Conservation (phyloP, 2,113 vertebrate species). For the Sander lucioperca region DNA sequence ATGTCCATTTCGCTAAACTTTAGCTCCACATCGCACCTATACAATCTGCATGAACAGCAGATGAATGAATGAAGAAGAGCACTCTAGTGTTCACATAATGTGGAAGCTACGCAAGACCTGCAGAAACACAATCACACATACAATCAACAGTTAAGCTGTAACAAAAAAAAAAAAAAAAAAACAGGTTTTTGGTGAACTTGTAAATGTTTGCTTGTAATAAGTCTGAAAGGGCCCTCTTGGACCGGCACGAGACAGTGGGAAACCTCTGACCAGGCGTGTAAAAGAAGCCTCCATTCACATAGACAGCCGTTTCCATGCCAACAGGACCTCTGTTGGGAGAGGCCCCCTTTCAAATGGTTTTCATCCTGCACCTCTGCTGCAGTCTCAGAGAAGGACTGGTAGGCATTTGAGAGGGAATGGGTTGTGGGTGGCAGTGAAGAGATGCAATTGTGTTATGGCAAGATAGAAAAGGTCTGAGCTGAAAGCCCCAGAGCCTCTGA, state of each 20-base stretch:
- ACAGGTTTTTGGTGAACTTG: constrained; percentile 4
- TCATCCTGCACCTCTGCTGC: constrained; percentile 57
- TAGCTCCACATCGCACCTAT: background rate
- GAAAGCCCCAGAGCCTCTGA: constrained; percentile 43
- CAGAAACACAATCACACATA: background rate
- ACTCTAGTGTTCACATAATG: background rate
- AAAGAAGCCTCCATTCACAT: constrained; percentile 73
- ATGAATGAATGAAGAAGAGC: constrained; percentile 21
- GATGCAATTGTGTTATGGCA: constrained; percentile 68
- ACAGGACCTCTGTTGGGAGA: constrained; percentile 68
- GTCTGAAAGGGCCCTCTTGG: constrained; percentile 47
- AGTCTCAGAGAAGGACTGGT: constrained; percentile 54
- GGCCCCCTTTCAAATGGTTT: constrained; percentile 62
- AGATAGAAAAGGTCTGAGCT: constrained; percentile 58
- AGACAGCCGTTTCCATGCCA: constrained; percentile 74
- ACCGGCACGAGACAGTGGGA: constrained; percentile 51
- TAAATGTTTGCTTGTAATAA: constrained; percentile 2
- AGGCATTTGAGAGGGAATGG: constrained; percentile 52
- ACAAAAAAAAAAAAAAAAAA: constrained; percentile 19
- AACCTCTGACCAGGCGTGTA: constrained; percentile 57
- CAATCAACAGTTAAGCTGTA: background rate
- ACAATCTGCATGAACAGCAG: background rate
- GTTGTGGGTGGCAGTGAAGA: constrained; percentile 56
- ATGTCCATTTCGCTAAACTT: background rate
- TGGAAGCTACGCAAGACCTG: background rate